Evolutionary conservation across 2,797 vertebrate species (phyloP), one percentile per base, ranked within the genome.

Genomic region (Myoxocephalus aenaeus): DNA sequence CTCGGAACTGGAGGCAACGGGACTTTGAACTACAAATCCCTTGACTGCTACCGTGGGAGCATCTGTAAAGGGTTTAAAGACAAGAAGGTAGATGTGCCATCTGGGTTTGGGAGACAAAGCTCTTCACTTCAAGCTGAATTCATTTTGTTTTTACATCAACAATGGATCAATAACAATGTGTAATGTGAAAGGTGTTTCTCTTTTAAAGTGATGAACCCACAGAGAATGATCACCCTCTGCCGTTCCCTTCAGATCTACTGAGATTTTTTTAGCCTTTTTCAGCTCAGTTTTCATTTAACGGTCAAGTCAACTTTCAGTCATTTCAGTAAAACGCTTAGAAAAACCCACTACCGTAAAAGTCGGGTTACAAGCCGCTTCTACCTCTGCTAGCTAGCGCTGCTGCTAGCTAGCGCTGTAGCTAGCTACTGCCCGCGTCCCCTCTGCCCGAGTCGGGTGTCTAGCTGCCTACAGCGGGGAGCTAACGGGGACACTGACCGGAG

Each of bases 1-100:
- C 93, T 95, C 94, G 96, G 94, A 92, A 82, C 80, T 36, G 79
- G 40, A 84, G 91, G 68, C 58, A 73, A 92, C 87, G 86, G 82
- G 82, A 90, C 91, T 72, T 79, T 87, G 86, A 87, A 87, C 86
- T 87, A 87, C 86, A 90, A 92, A 90, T 89, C 91, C 82, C 87
- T 87, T 73, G 22, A 62, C 51, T 61, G 70, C 25, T 27, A 22
- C 44, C 46, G 48, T 22, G 61, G 62, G 34, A 27, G 38, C 29
- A 29, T 29, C 29, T 29, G 4, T 32, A 32, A 32, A 32, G 84
- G 89, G 92, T 86, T 91, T 83, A 86, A 80, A 90, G 83, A 15
- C 1, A 40, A 36, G 27, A 80, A 17, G 9, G 15, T 17, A 15
- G 38, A 67, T 48, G 20, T 48, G 46, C 17, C 46, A 18, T 20